Base-by-base conservation (phyloP, 2,888 invertebrate species). In the Apamea crenata region DNA sequence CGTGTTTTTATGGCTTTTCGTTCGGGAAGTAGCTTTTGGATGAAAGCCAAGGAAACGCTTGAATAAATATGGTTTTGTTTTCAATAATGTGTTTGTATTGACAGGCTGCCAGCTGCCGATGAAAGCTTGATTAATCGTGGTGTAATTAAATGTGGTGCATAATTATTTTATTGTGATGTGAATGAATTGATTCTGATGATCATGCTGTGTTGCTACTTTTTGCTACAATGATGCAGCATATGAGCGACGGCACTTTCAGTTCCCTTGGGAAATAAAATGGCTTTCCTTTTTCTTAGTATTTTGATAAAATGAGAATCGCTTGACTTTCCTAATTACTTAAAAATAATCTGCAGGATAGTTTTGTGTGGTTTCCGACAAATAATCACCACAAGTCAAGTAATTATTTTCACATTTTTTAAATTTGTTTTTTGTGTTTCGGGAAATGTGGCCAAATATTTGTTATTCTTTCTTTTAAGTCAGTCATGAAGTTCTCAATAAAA, bases 1-100 rank as follows among this genome's bases (percentile, higher is more conserved):
- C 47, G 36, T 65, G 44, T n/a, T 72, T 68, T 72, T 61, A 61
- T 82, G 56, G 16, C 63, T 83, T 82, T 82, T 25, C 53, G 44
- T 29, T 50, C 3, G 12, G 21, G 3, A 32, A 44, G 32, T 8
- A 61, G 40, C 1, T 66, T 71, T 78, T 78, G 40, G 83, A 32
- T 14, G 29, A 68, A 68, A 12, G 56, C 71, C 67, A 77, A 72
- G 61, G 4, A 68, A 44, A 71, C 0, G n/a, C 61, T n/a, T 56
- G 16, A 71, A 44, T 47, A 61, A 67, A 56, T 29, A 66, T 21
- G 21, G 16, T 68, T 68, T 47, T 25, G 6, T 47, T 61, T 53
- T 71, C n/a, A 71, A 36, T 61, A 44, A 77, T 70, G 32, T 59
- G 40, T 66, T 53, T 63, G 2, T n/a, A 29, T 63, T 75, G 56